These are phyloP conservation scores for Aspidoscelis tigris DNA, from an alignment of 2,113 vertebrate genomes.

Conservation along the genomic window DNA sequence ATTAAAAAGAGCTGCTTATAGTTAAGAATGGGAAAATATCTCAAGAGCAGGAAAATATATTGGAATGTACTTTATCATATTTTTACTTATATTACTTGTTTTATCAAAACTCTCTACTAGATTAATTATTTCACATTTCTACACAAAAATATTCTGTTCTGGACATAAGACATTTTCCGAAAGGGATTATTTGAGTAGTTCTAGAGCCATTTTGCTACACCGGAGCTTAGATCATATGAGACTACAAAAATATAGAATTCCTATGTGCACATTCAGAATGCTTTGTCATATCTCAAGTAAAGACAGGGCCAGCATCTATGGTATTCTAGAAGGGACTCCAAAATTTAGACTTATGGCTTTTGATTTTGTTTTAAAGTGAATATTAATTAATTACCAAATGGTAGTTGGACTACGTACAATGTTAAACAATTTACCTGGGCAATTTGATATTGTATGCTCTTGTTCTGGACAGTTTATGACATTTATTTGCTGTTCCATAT, in stretches of 20 bases:
- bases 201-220: background rate
- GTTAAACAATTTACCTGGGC: background rate
- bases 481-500: background rate
- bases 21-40: background rate
- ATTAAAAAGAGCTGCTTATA: background rate
- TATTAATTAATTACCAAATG: background rate
- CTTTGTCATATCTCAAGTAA: background rate
- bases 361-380: background rate
- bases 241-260: background rate
- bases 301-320: background rate
- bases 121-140: background rate
- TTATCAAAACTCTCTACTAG: background rate
- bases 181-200: background rate
- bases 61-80: background rate
- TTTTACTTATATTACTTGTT: constrained; percentile 19
- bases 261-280: background rate
- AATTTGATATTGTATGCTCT: background rate
- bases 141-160: constrained; percentile 22
- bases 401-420: background rate
- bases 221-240: background rate
- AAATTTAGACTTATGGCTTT: background rate
- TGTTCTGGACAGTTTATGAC: background rate
- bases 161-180: background rate
- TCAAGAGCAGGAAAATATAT: background rate
- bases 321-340: background rate